Percentiles rank a stretch among this genome's conserved stretches.
These are phyloP conservation scores for Himalopsyche tibetana DNA, from an alignment of 2,888 invertebrate genomes.

Conservation along the genomic window DNA sequence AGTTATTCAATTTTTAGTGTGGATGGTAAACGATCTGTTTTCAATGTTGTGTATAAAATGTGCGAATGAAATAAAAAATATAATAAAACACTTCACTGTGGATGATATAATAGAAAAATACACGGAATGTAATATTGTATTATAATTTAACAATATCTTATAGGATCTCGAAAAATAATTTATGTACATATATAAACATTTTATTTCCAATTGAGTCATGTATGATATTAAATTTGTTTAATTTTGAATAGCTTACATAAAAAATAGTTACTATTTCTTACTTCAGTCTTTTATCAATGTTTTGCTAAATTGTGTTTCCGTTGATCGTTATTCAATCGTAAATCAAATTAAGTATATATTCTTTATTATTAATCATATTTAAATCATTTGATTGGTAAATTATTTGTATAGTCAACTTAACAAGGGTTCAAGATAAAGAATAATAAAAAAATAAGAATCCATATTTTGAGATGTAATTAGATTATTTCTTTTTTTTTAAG, in stretches of 20 bases:
- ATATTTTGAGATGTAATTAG: too few species aligned
- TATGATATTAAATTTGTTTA: background rate
- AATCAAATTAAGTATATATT: too few species aligned
- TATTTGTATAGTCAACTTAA: too few species aligned
- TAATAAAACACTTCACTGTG: background rate
- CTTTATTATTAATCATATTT: too few species aligned
- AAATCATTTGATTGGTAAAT: too few species aligned
- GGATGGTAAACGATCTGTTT: background rate
- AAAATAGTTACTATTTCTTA: background rate
- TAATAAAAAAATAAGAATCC: too few species aligned
- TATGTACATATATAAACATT: constrained; percentile 21
- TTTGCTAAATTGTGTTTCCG: background rate
- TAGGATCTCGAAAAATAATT: constrained; percentile 15
- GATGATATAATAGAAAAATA: constrained; percentile 12
- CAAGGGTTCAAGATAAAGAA: too few species aligned
- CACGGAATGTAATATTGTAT: constrained; percentile 6
- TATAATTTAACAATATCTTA: constrained; percentile 20
- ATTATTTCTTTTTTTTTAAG: too few species aligned
- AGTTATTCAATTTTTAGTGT: too few species aligned
- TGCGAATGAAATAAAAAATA: constrained; percentile 1
- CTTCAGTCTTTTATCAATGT: background rate
- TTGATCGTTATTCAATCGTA: too few species aligned
- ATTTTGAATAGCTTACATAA: background rate
- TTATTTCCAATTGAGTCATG: constrained; percentile 8
- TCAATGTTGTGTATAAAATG: background rate